Evolutionary conservation across 2,113 vertebrate genomes (phyloP), one percentile per base, ranked within the genome.

Genomic region (Xiphorhynchus elegans): DNA sequence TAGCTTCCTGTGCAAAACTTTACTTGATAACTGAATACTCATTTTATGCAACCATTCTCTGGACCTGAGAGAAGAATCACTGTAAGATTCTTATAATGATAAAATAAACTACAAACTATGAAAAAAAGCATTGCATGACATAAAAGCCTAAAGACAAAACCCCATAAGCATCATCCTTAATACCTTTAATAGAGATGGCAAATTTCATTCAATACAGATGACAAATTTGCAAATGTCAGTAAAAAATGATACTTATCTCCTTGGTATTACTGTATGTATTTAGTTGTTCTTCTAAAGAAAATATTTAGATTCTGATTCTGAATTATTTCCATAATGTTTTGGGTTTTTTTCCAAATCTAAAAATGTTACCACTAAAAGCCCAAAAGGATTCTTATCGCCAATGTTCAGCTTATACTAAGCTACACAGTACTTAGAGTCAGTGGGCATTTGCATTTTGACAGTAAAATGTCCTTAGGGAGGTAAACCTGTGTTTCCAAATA

Each of bases 401-500:
- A 6, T 18, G 18, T 33, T 87, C 52, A 87, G 17, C 16, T 78
- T 33, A 67, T 67, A 84, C 29, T 88, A 76, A 72, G 33, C 35
- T 85, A 24, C 53, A 56, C 3, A 78, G 33, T 47, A 60, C 20
- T 52, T 59, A 55, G 4, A 87, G 52, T 69, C 66, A 59, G 21
- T 35, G 50, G 37, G 6, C 4, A 84, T 96, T 91, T 84, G 29
- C 52, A 89, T 93, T 89, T 78, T 89, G 69, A 67, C 77, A 52
- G 47, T 58, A 94, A 91, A 84, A 94, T 89, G 28, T 59, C 52
- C 50, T 68, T 49, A 81, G 63, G 37, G 50, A 86, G 11, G 28
- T 74, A 84, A 92, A 84, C 20, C 24, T 90, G 50, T 96, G 50
- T 55, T 93, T 91, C 69, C 66, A 93, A 78, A 74, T 67, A 78